These are phyloP conservation scores for mouse (Mus musculus) DNA, from an alignment of 2,113 vertebrate species.

Conservation along the genomic window DNA sequence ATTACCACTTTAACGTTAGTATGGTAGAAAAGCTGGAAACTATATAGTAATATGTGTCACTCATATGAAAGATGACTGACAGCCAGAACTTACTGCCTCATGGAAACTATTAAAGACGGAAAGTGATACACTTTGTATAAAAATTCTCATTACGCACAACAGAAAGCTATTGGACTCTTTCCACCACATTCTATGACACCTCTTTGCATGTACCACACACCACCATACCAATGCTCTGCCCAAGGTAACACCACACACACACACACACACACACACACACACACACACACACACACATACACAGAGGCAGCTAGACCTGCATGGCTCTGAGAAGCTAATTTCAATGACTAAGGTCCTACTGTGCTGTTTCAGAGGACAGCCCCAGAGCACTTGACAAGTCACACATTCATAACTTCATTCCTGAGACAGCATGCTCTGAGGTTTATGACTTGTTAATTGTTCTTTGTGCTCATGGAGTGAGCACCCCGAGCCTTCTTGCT, in stretches of 20 bases:
- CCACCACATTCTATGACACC: not conserved
- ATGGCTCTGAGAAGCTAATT: not conserved
- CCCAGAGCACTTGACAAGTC: slow-evolving; percentile 7
- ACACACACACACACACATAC: not conserved
- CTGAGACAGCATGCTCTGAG: not conserved
- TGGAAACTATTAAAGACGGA: slow-evolving; percentile 16
- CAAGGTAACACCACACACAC: not conserved
- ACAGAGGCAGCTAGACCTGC: not conserved
- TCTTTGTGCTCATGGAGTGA: not conserved
- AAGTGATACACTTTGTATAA: not conserved
- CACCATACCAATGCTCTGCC: no score
- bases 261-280: not conserved
- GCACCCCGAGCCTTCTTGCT: slow-evolving; percentile 9
- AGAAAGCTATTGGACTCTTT: slow-evolving; percentile 22
- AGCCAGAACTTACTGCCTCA: not conserved
- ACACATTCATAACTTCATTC: not conserved
- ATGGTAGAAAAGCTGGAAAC: not conserved
- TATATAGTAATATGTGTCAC: not conserved
- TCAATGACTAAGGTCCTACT: not conserved
- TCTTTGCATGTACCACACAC: not conserved
- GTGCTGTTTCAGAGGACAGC: not conserved
- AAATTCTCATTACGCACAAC: slow-evolving; percentile 20
- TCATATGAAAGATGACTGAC: not conserved
- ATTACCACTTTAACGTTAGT: slow-evolving; percentile 46
- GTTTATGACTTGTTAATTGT: slow-evolving; percentile 53